phyloP scores from a whole-genome alignment of 2,888 invertebrate species.

The Pyrochroa serraticornis region DNA sequence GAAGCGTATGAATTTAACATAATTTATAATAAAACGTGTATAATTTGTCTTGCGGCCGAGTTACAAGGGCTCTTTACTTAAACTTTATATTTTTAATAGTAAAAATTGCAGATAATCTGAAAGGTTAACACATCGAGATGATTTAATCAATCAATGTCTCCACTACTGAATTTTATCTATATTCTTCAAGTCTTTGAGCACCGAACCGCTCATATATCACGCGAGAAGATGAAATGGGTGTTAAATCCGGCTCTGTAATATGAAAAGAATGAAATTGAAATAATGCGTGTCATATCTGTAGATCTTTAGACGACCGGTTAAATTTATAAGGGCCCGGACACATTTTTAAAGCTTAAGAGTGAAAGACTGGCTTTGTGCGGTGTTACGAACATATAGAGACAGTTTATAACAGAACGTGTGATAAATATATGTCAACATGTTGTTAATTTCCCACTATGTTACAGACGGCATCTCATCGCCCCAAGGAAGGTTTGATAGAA shows the following conservation, averaged over 20 bases:
- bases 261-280: conserved; percentile 46
- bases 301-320: conserved; percentile 37
- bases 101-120: no score
- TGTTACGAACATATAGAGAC: conserved; percentile 30
- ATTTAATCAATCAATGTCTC: no score
- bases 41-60: no score
- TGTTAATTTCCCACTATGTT: conserved; percentile 30
- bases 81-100: no score
- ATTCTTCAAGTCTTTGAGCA: conserved; percentile 33
- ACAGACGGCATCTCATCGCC: not conserved
- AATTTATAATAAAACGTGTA: no score
- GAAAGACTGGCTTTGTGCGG: conserved; percentile 34
- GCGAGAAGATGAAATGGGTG: conserved; percentile 39
- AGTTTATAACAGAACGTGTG: conserved; percentile 30
- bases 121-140: no score
- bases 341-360: conserved; percentile 41
- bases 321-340: conserved; percentile 36
- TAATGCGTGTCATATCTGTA: conserved; percentile 49
- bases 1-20: no score
- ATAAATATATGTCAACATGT: conserved; percentile 40
- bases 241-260: conserved; percentile 32
- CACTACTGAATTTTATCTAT: no score
- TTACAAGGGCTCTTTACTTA: no score
- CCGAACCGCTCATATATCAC: conserved; percentile 43
- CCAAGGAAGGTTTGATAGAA: not conserved